Evolutionary conservation across 1,140 invertebrate genomes (phyloP), one percentile per base, ranked within the genome.

Genomic region (Leptestheria dahalacensis): DNA sequence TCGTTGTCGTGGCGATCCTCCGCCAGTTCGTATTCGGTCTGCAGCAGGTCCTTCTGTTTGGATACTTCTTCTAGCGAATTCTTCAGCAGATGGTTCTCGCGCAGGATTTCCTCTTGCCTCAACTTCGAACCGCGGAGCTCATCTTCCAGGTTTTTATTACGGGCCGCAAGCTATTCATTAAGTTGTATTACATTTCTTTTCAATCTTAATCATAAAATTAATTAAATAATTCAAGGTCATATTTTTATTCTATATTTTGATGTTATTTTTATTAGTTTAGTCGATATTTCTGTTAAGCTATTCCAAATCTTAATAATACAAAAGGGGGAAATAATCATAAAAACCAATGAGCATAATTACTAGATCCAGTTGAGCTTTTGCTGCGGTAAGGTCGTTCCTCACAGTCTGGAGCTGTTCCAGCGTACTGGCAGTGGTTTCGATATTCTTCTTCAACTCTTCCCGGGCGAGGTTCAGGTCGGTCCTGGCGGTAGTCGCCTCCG

Each of bases 11-110:
- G 6, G 6, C 33, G 33, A 9, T 41, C 33, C 33, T 41, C 33
- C 6, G 33, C 33, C 33, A 41, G 33, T 41, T 41, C 33, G 33
- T 15, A 41, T 15, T 41, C 33, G 6, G 33, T 41, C 33, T 41
- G 6, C 6, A 41, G 33, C 33, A 41, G 33, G 6, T 41, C 53
- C 26, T 55, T 55, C 33, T 55, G 26, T 33, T 28, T 55, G 21
- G 26, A 29, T 10, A 55, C 15, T 21, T 55, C 53, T 55, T 55
- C 53, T 12, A 55, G 26, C 25, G 26, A 33, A 55, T 20, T 29
- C 53, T 55, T 55, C 21, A 55, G 1, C 53, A 12, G 23, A 20
- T 41, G 53, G 28, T 33, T 55, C 4, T 55, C 53, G 11, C 26
- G 23, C 21, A 29, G 21, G 26, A 33, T 29, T 28, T 55, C 53